Conservation (phyloP, 2,113 vertebrate genomes). For the Spea multiplicata region DNA sequence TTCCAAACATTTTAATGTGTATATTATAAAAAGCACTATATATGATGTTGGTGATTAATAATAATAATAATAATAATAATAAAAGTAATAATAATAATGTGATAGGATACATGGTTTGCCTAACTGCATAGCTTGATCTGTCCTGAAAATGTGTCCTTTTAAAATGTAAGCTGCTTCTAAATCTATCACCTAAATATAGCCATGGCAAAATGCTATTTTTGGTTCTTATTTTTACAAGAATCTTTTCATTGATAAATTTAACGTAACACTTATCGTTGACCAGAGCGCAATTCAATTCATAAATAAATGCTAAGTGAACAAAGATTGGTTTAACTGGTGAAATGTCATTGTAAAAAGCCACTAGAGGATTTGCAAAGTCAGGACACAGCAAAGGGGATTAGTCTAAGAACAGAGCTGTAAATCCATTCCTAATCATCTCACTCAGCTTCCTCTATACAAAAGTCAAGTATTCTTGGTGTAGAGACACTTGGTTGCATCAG, state of each 20-base stretch:
- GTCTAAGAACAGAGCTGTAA: constrained; percentile 50
- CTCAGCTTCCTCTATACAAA: constrained; percentile 57
- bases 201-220: too few species aligned
- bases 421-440: constrained; percentile 59
- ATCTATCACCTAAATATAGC: too few species aligned
- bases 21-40: too few species aligned
- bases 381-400: constrained; percentile 62
- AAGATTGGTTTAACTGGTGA: constrained; percentile 54
- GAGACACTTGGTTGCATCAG: constrained; percentile 46
- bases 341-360: constrained; percentile 55
- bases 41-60: too few species aligned
- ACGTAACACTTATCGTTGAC: constrained; percentile 40
- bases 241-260: background rate
- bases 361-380: constrained; percentile 55
- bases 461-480: constrained; percentile 58
- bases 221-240: too few species aligned
- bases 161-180: too few species aligned
- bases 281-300: constrained; percentile 46
- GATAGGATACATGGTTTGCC: too few species aligned
- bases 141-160: too few species aligned
- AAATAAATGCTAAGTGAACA: constrained; percentile 52
- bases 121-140: too few species aligned
- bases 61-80: too few species aligned
- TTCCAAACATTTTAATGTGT: too few species aligned
- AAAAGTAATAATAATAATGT: too few species aligned